phyloP scores from a whole-genome alignment of 2,113 vertebrate genomes.

The Apaloderma vittatum region DNA sequence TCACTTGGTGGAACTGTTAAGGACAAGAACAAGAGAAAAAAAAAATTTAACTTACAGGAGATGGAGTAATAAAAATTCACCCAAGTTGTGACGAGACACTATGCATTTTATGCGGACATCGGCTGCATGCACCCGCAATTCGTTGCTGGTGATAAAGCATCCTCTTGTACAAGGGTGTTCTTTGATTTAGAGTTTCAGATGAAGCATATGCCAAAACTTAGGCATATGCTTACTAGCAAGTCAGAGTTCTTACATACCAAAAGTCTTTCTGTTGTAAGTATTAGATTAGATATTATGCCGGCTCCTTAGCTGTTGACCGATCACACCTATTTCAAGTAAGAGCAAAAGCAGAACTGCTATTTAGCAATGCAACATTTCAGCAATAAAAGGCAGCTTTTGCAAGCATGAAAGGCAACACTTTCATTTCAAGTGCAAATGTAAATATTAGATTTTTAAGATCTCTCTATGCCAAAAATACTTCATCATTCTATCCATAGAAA shows the following conservation, averaged over 20 bases:
- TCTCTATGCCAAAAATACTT: background rate
- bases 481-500: background rate
- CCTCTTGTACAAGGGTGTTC: background rate
- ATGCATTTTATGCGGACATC: background rate
- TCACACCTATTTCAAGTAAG: constrained; percentile 59
- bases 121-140: constrained; percentile 1
- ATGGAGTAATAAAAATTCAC: background rate
- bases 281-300: constrained; percentile 4
- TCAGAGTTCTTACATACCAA: background rate
- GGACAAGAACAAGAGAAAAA: constrained; percentile 34
- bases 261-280: constrained; percentile 32
- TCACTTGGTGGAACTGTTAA: constrained; percentile 98
- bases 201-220: constrained; percentile 8
- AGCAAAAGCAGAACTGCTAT: constrained; percentile 69
- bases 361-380: constrained; percentile 54
- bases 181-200: background rate
- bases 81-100: background rate
- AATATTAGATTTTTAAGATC: background rate
- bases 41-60: background rate
- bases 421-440: background rate
- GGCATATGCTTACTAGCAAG: background rate
- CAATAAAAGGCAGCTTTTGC: background rate
- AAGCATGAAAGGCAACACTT: background rate
- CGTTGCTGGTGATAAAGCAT: background rate
- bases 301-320: constrained; percentile 73